phyloP scores from a whole-genome alignment of 2,888 invertebrate genomes.

The Brachypterus glaber region DNA sequence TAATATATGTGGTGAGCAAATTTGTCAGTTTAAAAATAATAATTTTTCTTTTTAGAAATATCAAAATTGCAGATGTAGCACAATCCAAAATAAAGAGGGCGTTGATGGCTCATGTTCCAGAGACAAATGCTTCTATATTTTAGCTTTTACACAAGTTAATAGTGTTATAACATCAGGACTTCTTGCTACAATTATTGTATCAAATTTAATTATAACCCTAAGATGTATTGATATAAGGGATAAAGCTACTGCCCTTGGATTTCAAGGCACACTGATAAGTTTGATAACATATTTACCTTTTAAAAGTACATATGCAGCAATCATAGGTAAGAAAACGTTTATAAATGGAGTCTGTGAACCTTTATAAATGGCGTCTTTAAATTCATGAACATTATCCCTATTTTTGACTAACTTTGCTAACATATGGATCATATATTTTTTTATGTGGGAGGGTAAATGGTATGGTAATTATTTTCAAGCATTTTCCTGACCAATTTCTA shows the following conservation, averaged over 20 bases:
- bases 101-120: constrained; percentile 48
- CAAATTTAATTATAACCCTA: constrained; percentile 45
- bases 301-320: constrained; percentile 51
- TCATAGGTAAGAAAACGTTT: constrained; percentile 42
- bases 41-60: constrained; percentile 39
- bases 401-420: too few relatives aligned
- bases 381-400: too few relatives aligned
- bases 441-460: too few relatives aligned
- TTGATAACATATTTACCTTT: constrained; percentile 53
- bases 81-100: constrained; percentile 30
- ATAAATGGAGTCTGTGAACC: too few relatives aligned
- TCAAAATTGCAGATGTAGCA: constrained; percentile 45
- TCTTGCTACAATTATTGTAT: constrained; percentile 40
- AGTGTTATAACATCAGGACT: constrained; percentile 29
- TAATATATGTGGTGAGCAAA: too few relatives aligned
- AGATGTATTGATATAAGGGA: constrained; percentile 51
- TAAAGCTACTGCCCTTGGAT: constrained; percentile 51
- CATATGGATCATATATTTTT: too few relatives aligned
- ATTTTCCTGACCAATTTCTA: too few relatives aligned
- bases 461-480: too few relatives aligned
- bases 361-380: too few relatives aligned
- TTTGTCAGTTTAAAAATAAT: too few relatives aligned
- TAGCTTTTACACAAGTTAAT: constrained; percentile 40
- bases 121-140: constrained; percentile 42
- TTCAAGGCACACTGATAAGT: constrained; percentile 46